Evolutionary conservation across 2,113 vertebrate genomes (phyloP).

Genomic region (Cacatua alba): DNA sequence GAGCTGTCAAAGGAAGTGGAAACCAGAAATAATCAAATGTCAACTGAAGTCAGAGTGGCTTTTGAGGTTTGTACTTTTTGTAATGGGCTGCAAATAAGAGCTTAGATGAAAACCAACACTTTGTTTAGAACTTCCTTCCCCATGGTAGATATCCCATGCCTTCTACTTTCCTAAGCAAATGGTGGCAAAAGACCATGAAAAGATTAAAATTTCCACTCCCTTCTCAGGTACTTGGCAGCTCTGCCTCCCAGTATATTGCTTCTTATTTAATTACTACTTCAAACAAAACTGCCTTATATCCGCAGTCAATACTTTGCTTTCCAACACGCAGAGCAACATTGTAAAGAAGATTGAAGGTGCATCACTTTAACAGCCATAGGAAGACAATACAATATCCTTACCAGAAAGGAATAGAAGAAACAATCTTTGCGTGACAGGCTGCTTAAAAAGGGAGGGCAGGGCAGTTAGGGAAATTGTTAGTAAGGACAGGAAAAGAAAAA

Average conservation of each 20-base stretch:
- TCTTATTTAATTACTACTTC: constrained; percentile 35
- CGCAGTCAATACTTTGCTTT: not conserved
- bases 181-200: not conserved
- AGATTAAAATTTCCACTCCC: not conserved
- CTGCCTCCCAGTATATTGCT: not conserved
- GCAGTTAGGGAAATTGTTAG: not conserved
- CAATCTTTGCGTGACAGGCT: not conserved
- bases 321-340: not conserved
- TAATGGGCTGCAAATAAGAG: not conserved
- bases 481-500: not conserved
- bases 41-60: not conserved
- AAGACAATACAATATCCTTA: not conserved
- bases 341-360: not conserved
- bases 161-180: not conserved
- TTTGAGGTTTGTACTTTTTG: not conserved
- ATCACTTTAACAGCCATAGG: not conserved
- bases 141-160: not conserved
- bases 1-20: constrained; percentile 11
- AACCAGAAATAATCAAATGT: not conserved
- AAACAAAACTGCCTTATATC: not conserved
- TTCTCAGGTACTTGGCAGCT: not conserved
- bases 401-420: not conserved
- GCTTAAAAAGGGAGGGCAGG: not conserved
- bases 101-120: not conserved
- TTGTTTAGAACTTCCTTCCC: not conserved